These are phyloP conservation scores for Trachythela sp. DNA, from an alignment of 64 coral and sea anemone species.

Conservation along the genomic window DNA sequence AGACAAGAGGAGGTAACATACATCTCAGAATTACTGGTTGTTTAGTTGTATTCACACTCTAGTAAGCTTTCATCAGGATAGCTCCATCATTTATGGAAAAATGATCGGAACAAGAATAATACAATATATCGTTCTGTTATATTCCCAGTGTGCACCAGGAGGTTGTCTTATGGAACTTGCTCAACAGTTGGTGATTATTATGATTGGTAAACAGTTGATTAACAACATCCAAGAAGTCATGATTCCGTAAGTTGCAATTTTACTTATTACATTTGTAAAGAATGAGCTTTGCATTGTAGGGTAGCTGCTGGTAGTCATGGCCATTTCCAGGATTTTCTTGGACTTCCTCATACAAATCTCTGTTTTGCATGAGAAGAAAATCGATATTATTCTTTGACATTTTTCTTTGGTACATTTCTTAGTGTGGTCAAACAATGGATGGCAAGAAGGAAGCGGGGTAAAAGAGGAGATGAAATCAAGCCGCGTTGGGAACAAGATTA, in stretches of 20 bases:
- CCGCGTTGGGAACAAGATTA: constrained; percentile 94
- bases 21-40: too few relatives aligned
- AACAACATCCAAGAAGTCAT: constrained; percentile 93
- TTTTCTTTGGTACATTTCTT: background rate
- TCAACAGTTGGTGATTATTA: constrained; percentile 97
- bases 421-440: constrained; percentile 85
- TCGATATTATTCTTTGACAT: background rate
- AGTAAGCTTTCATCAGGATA: too few relatives aligned
- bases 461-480: constrained; percentile 64
- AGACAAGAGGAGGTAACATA: constrained; percentile 81
- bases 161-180: constrained; percentile 97
- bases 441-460: constrained; percentile 85
- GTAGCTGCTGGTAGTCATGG: too few relatives aligned
- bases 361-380: background rate
- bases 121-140: background rate
- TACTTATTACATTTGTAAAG: too few relatives aligned
- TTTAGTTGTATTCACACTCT: too few relatives aligned
- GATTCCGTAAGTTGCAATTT: constrained; percentile 65
- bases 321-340: too few relatives aligned
- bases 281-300: too few relatives aligned
- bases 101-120: background rate
- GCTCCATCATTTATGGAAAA: background rate
- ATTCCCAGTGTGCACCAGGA: constrained; percentile 71
- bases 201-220: constrained; percentile 97
- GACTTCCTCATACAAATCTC: too few relatives aligned